Evolutionary conservation across 2,797 vertebrate genomes (phyloP).

Genomic region (Gymnopithys bicolor): DNA sequence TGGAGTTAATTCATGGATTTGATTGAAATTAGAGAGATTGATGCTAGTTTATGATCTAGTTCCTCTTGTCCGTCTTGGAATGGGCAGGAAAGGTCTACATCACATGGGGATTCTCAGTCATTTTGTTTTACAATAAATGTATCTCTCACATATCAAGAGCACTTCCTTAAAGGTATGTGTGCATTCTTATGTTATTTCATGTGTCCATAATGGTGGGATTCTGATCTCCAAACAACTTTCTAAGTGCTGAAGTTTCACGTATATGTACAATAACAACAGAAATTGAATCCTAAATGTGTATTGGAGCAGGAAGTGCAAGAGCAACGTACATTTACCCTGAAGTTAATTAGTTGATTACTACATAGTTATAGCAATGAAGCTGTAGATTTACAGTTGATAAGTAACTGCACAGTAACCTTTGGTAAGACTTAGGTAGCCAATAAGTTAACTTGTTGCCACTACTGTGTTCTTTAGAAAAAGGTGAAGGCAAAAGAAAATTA

Average conservation of each 20-base stretch:
- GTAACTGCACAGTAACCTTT: background rate
- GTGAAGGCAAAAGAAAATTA: constrained; percentile 2
- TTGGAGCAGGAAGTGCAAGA: background rate
- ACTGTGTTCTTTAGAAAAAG: background rate
- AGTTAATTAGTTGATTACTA: background rate
- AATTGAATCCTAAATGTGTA: background rate
- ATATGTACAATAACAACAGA: background rate
- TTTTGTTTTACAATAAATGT: background rate
- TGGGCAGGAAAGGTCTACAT: background rate
- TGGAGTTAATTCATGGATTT: background rate
- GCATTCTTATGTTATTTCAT: background rate
- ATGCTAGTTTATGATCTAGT: background rate
- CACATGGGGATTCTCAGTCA: background rate
- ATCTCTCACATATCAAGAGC: background rate
- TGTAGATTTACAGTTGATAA: background rate
- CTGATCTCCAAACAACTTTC: background rate
- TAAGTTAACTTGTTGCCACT: constrained; percentile 5
- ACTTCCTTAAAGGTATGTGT: background rate
- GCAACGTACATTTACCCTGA: background rate
- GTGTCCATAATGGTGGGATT: background rate
- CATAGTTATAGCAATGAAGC: background rate
- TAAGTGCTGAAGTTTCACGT: background rate
- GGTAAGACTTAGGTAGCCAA: background rate
- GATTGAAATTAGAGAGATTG: background rate
- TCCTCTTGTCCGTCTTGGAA: background rate